Conservation (phyloP, 2,888 invertebrate genomes). For the Pelosia muscerda region DNA sequence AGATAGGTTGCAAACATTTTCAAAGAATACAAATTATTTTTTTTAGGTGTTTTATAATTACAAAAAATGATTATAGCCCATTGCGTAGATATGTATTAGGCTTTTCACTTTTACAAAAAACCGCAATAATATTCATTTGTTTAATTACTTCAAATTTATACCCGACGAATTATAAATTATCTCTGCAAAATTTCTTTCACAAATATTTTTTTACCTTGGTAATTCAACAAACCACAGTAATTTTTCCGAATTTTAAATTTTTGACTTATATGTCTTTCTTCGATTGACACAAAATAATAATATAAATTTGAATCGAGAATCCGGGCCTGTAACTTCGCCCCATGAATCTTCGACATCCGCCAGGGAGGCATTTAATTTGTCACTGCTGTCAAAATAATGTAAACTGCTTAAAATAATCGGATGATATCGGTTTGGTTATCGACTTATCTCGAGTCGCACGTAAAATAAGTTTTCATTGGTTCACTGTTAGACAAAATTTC, state of each 20-base stretch:
- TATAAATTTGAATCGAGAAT: constrained; percentile 66
- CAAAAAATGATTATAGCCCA: background rate
- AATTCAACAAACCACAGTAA: too few relatives aligned
- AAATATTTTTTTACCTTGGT: too few relatives aligned
- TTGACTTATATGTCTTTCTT: constrained; percentile 32
- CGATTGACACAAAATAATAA: constrained; percentile 56
- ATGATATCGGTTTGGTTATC: constrained; percentile 56
- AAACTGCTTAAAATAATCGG: constrained; percentile 73
- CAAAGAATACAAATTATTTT: too few relatives aligned
- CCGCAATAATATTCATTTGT: too few relatives aligned
- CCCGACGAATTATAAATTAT: too few relatives aligned
- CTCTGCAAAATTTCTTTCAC: too few relatives aligned
- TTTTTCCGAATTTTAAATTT: background rate
- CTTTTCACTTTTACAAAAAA: too few relatives aligned
- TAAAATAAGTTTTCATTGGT: background rate
- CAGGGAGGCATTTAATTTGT: constrained; percentile 76
- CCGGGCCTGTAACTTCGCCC: constrained; percentile 57
- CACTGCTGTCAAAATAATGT: constrained; percentile 81
- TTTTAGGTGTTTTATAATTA: too few relatives aligned
- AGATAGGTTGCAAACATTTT: background rate
- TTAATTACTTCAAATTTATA: too few relatives aligned
- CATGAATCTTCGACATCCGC: constrained; percentile 80
- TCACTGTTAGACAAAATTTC: background rate
- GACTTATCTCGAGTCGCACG: constrained; percentile 14
- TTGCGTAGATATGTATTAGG: too few relatives aligned